Base-by-base conservation (phyloP, 2,113 vertebrate genomes). In the Chlorodrepanis virens region DNA sequence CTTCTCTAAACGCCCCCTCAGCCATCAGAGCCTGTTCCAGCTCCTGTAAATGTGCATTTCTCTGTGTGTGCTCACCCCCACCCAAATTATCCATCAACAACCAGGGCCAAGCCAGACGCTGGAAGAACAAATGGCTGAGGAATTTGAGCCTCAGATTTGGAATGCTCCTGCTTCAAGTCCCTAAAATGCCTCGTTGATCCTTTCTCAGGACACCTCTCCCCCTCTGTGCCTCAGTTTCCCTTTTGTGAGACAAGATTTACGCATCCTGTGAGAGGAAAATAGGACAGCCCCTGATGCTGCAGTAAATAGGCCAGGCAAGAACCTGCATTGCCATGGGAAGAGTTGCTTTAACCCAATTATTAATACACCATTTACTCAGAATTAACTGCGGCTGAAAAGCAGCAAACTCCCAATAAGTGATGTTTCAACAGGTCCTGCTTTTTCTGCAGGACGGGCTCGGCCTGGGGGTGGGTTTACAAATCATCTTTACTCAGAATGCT, bases 321-420 rank as follows among this genome's bases (percentile, higher is more conserved):
- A 74, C 90, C 91, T 90, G 81, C 77, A 80, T 70, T 86, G 52
- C 63, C 5, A 0, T 40, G 79, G 68, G 47, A 37, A 47, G 70
- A 64, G 29, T 53, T 59, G 47, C 6, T 44, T 85, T 80, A 94
- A 96, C 90, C 93, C 87, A 93, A 28, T 90, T 96, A 85, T 63
- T 63, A 86, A 74, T 54, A 83, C 53, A 50, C 23, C 67, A 54
- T 79, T 84, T 35, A 24, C 49, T 53, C 67, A 31, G 71, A 80
- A 81, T 47, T 80, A 80, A 54, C 40, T 7, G 12, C 35, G 33
- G 18, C 25, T 50, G 57, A 27, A n/a, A 88, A 85, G 44, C 27
- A 57, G 14, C 65, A 28, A 80, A 37, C 39, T 52, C 25, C 5
- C 4, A 11, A 29, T 13, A 44, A n/a, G 42, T 28, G 49, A 15